These are phyloP conservation scores for Scaptomyza hsui DNA, from an alignment of 1,140 invertebrate species.

Conservation along the genomic window DNA sequence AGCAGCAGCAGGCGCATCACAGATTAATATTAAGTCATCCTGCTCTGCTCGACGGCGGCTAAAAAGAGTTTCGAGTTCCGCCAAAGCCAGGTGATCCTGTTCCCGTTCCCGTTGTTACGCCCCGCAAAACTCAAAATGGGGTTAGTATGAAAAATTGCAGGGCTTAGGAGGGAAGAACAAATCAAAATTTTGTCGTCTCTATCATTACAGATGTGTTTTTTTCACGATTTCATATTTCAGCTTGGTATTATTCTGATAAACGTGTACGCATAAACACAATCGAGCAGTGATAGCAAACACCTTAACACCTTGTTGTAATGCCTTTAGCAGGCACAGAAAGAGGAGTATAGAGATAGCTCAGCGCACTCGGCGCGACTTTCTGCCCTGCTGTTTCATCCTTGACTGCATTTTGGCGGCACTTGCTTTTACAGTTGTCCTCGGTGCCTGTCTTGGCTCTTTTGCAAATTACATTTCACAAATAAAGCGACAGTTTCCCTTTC, in stretches of 20 bases:
- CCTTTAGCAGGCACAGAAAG: constrained; percentile 49
- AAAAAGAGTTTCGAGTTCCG: constrained; percentile 19
- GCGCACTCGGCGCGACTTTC: constrained; percentile 9
- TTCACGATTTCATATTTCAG: too few species aligned
- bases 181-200: too few species aligned
- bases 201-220: too few species aligned
- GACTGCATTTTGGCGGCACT: constrained; percentile 79
- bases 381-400: constrained; percentile 70
- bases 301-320: constrained; percentile 74
- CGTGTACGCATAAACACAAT: constrained; percentile 54
- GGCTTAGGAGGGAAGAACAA: constrained; percentile 41
- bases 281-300: constrained; percentile 57
- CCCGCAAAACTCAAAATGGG: constrained; percentile 14
- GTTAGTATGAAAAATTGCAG: constrained; percentile 61
- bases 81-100: constrained; percentile 35
- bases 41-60: constrained; percentile 27
- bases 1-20: constrained; percentile 14
- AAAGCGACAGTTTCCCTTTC: constrained; percentile 60
- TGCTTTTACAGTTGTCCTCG: constrained; percentile 64
- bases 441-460: constrained; percentile 58
- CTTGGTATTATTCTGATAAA: constrained; percentile 35
- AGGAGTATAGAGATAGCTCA: constrained; percentile 22
- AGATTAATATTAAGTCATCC: constrained; percentile 60
- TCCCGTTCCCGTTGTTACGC: constrained; percentile 14
- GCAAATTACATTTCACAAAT: constrained; percentile 83